These are phyloP conservation scores for Arctia plantaginis DNA, from an alignment of 2,888 invertebrate species.

Conservation along the genomic window DNA sequence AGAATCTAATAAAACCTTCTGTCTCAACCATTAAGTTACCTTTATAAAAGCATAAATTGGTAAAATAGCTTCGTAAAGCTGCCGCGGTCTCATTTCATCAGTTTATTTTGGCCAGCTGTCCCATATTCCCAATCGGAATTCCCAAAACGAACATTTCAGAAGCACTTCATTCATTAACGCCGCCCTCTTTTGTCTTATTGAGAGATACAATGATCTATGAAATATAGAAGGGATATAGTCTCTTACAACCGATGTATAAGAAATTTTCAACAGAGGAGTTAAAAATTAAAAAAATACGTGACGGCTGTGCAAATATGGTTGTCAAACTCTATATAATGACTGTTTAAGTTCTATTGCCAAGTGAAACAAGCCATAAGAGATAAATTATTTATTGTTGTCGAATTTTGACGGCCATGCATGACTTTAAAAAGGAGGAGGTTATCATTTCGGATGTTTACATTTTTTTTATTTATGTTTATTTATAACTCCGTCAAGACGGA, in stretches of 20 bases:
- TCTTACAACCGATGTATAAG: background rate
- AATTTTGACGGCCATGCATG: too few species aligned
- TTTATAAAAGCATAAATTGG: conserved; percentile 66
- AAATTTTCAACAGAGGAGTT: background rate
- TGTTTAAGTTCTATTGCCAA: too few species aligned
- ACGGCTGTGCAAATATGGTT: background rate
- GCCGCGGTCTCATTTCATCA: conserved; percentile 61
- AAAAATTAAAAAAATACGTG: background rate
- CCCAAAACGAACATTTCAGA: conserved; percentile 62
- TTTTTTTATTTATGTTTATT: too few species aligned
- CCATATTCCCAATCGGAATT: conserved; percentile 62
- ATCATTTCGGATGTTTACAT: too few species aligned
- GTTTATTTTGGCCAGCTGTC: conserved; percentile 68
- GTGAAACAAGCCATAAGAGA: too few species aligned
- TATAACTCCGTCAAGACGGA: too few species aligned
- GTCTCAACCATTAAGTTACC: conserved; percentile 48
- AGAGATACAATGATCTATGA: conserved; percentile 38
- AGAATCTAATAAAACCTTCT: conserved; percentile 46
- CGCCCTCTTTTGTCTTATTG: conserved; percentile 62
- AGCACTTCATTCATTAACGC: conserved; percentile 70
- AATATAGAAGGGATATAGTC: conserved; percentile 34
- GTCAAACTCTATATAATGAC: too few species aligned
- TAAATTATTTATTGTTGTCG: too few species aligned
- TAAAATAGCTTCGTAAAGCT: conserved; percentile 58
- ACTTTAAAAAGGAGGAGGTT: too few species aligned